Percentiles rank a stretch among this genome's conserved stretches.
Evolutionary conservation across 2,888 invertebrate genomes (phyloP).

Genomic region (Mylabris sibirica): DNA sequence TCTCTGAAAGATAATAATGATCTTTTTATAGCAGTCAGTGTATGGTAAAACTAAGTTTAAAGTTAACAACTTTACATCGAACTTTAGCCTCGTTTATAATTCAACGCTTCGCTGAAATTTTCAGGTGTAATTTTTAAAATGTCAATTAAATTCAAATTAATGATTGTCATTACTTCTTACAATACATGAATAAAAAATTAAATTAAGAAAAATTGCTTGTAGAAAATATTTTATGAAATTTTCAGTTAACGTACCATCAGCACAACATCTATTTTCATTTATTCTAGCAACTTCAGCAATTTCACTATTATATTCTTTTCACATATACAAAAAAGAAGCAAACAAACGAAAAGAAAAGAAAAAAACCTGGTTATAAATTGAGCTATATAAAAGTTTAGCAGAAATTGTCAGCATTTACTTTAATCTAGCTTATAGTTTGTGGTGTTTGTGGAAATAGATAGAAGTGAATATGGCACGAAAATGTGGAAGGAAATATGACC

Average conservation of each 20-base stretch:
- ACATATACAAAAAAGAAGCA: not conserved
- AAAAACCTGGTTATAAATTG: constrained; percentile 22
- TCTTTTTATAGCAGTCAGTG: not conserved
- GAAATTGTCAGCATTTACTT: constrained; percentile 44
- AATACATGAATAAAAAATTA: no score
- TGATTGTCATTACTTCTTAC: no score
- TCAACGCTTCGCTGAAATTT: not conserved
- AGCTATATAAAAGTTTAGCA: constrained; percentile 33
- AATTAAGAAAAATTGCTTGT: no score
- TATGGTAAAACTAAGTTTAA: not conserved
- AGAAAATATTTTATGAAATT: not conserved
- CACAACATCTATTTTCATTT: constrained; percentile 4
- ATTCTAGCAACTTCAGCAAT: not conserved
- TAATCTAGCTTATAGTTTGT: constrained; percentile 36
- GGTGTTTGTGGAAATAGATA: constrained; percentile 36
- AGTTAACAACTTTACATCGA: not conserved
- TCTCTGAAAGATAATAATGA: not conserved
- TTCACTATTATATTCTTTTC: not conserved
- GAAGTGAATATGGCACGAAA: constrained; percentile 36
- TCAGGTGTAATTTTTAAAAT: not conserved
- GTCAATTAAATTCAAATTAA: not conserved
- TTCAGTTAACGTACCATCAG: not conserved
- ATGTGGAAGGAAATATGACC: constrained; percentile 45
- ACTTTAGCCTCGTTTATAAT: not conserved
- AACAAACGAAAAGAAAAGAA: constrained; percentile 1